A percentile compares a stretch with the other conserved stretches of the same genome.
Evolutionary conservation across 2,797 vertebrate genomes (phyloP).

Genomic region (Staurois parvus): DNA sequence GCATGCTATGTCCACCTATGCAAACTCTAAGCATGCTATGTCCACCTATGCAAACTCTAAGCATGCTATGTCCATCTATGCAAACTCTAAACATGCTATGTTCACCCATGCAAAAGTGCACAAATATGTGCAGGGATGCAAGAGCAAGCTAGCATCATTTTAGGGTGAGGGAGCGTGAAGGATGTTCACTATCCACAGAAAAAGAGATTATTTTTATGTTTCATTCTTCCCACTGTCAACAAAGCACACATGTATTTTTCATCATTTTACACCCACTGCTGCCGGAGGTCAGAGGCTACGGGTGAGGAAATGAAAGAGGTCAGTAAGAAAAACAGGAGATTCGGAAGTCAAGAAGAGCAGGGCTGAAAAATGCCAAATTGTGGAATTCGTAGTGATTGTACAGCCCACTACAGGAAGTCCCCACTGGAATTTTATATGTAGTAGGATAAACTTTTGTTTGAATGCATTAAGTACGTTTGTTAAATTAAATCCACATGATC

Average conservation of each 20-base stretch:
- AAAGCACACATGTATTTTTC: constrained; percentile 31
- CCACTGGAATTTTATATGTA: constrained; percentile 36
- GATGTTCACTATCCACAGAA: not conserved
- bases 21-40: not conserved
- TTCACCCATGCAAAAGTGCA: not conserved
- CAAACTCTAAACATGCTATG: not conserved
- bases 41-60: not conserved
- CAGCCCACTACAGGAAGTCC: constrained; percentile 32
- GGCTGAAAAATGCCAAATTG: not conserved
- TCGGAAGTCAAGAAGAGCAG: constrained; percentile 39
- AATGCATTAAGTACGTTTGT: constrained; percentile 63
- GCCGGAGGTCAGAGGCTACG: constrained; percentile 33
- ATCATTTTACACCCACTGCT: constrained; percentile 46
- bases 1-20: not conserved
- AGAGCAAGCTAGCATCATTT: not conserved
- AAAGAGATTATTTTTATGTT: not conserved
- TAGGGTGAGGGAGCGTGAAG: not conserved
- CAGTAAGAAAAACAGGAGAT: constrained; percentile 45
- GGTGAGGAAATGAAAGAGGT: constrained; percentile 44
- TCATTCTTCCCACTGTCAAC: constrained; percentile 34
- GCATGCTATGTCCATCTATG: not conserved
- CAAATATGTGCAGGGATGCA: too few relatives aligned
- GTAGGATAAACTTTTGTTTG: constrained; percentile 62
- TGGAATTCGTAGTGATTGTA: constrained; percentile 5
- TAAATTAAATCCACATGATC: constrained; percentile 53